A percentile compares a stretch with the other conserved stretches of the same genome.
Evolutionary conservation across 2,797 vertebrate genomes (phyloP).

Genomic region (Pangasius larnaudii): DNA sequence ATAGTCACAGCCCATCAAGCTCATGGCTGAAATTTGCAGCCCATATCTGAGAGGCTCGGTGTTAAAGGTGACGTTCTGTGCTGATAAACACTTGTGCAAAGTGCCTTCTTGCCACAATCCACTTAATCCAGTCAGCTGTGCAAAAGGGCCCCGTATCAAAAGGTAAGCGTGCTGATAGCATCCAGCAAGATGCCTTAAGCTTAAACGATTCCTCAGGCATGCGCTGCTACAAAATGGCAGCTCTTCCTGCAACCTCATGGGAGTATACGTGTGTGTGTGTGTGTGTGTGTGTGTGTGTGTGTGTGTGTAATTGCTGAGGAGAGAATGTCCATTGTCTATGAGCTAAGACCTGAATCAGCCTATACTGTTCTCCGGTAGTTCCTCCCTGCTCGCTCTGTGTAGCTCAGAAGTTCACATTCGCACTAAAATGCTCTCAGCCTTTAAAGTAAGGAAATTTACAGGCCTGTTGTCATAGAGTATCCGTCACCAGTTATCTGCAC

Average conservation of each 20-base stretch:
- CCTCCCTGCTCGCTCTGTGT: neutral
- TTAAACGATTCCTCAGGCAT: constrained; percentile 58
- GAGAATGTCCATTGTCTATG: constrained; percentile 24
- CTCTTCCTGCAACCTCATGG: constrained; percentile 28
- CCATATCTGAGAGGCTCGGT: constrained; percentile 35
- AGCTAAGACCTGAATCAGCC: constrained; percentile 37
- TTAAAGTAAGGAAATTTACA: constrained; percentile 46
- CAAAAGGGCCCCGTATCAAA: constrained; percentile 56
- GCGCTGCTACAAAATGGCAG: constrained; percentile 55
- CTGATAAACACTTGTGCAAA: constrained; percentile 61
- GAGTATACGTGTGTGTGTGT: constrained; percentile 7
- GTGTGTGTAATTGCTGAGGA: constrained; percentile 7
- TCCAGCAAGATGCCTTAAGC: constrained; percentile 59
- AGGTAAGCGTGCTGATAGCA: constrained; percentile 61
- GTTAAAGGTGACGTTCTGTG: constrained; percentile 45
- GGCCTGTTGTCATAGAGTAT: constrained; percentile 46
- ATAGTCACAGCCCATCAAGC: constrained; percentile 46
- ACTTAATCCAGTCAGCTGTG: constrained; percentile 67
- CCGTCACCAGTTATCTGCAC: constrained; percentile 53
- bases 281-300: neutral
- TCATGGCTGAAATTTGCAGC: constrained; percentile 47
- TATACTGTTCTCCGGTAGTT: constrained; percentile 13
- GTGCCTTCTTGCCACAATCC: constrained; percentile 61
- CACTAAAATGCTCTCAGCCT: constrained; percentile 32
- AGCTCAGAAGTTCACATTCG: constrained; percentile 1